Evolutionary conservation across 1,140 invertebrate species (phyloP), one percentile per base, ranked within the genome.

Genomic region (Maconellicoccus hirsutus): DNA sequence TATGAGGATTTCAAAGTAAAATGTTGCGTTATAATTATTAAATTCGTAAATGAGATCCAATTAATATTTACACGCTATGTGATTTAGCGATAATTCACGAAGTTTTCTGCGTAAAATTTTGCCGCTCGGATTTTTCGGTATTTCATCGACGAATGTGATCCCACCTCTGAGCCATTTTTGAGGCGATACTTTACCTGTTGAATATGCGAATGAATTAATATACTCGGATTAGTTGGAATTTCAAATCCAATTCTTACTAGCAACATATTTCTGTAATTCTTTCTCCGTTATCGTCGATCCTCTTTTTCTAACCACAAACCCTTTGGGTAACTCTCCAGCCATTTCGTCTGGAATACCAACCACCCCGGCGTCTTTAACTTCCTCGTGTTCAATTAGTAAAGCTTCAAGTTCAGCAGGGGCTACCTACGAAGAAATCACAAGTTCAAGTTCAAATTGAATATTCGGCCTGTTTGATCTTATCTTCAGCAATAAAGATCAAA

Each of bases 121-220:
- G 38, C 90, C 90, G 0, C 86, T 82, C 0, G 85, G 77, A 76
- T 83, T 89, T 79, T 89, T 91, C 1, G 90, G 89, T 75, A 93
- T 89, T 70, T 81, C 78, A 4, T 86, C 79, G 0, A 88, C 77
- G 74, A 91, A 87, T 73, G 85, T 79, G 4, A 91, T 82, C n/a
- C 86, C 84, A 39, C 86, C 88, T 29, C 72, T 70, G 74, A 91
- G 79, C 70, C 84, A 81, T 75, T 91, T 91, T 73, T 85, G 89
- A 7, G 83, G 79, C 0, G 86, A 83, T 0, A 90, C 85, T 77
- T 86, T 86, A 52, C 16, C 42, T 52, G 16, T 33, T 12, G 12
- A 12, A 12, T 3, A 33, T 33, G 12, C 3, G 4, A 33, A 6
- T 6, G 29, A 33, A 33, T 12, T n/a, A n/a, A n/a, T n/a, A n/a